Base-by-base conservation (phyloP, 1,140 invertebrate species). In the Drosophila lini region DNA sequence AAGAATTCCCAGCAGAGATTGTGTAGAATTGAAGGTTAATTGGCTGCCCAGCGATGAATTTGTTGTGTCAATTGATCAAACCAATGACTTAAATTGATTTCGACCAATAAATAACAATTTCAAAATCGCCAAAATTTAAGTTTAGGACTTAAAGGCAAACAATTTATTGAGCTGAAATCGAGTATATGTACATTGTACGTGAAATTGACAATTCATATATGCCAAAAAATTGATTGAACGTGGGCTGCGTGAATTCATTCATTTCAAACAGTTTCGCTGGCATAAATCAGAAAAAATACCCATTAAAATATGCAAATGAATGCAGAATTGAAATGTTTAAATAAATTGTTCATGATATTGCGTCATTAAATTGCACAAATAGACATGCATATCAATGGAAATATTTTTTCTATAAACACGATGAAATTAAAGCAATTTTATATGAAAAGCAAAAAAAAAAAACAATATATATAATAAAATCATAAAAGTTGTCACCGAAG, bases 251-350 rank as follows among this genome's bases (percentile, higher is more conserved):
- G 78, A 69, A 80, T 63, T 68, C 59, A 75, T 80, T 61, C 38
- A 50, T 41, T 65, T 56, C 19, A 11, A 47, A 38, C n/a, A 19
- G 41, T 65, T 53, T 53, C 60, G 36, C 36, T 48, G 50, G 25
- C 61, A 78, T 74, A 78, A 78, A 81, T 86, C 78, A 81, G 45
- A 68, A 67, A 40, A 44, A 28, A 41, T 15, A 55, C 16, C 31
- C 52, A 74, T 75, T 64, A 69, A 52, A 82, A 79, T 73, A 88
- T 88, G 75, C 50, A 77, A 73, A 88, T 85, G 15, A 78, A 52
- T 34, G 48, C 55, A 42, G 9, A 52, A 40, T 25, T 38, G 36
- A 65, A 57, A 53, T 19, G 10, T 16, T 16, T 36, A 67, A 67
- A 67, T 75, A 67, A 22, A 59, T 57, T 31, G 36, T 25, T 32